Conservation (phyloP, 1,140 invertebrate species). For the Lepidostoma basale region DNA sequence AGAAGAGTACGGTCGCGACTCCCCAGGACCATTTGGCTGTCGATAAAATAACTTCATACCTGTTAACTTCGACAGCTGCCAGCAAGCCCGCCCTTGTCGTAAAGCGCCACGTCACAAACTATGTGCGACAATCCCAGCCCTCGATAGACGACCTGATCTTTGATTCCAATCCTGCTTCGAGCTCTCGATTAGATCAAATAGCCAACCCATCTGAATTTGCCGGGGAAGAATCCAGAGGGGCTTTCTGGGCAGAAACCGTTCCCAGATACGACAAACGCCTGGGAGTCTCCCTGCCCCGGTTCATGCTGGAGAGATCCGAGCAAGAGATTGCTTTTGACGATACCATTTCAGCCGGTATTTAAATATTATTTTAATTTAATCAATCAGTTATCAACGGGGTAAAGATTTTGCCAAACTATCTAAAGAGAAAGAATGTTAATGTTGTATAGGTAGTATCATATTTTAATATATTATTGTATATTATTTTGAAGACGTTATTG, state of each 20-base stretch:
- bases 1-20: slow-evolving; percentile 15
- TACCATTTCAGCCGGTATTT: slow-evolving; percentile 33
- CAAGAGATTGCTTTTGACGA: slow-evolving; percentile 71
- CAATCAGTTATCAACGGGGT: no score
- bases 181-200: slow-evolving; percentile 49
- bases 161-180: background rate
- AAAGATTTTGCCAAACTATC: background rate
- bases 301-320: slow-evolving; percentile 70
- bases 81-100: background rate
- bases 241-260: slow-evolving; percentile 67
- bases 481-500: no score
- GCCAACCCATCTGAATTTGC: slow-evolving; percentile 61
- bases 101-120: slow-evolving; percentile 31
- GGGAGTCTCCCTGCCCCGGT: slow-evolving; percentile 68
- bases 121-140: no score
- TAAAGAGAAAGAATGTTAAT: background rate
- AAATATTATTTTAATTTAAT: no score
- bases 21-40: slow-evolving; percentile 2
- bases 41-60: slow-evolving; percentile 15
- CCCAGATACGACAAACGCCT: slow-evolving; percentile 67
- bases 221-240: slow-evolving; percentile 59
- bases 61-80: slow-evolving; percentile 12
- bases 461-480: no score
- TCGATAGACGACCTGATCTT: no score
- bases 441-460: no score